Conservation (phyloP, 2,113 vertebrate genomes). For the Tragelaphus strepsiceros region DNA sequence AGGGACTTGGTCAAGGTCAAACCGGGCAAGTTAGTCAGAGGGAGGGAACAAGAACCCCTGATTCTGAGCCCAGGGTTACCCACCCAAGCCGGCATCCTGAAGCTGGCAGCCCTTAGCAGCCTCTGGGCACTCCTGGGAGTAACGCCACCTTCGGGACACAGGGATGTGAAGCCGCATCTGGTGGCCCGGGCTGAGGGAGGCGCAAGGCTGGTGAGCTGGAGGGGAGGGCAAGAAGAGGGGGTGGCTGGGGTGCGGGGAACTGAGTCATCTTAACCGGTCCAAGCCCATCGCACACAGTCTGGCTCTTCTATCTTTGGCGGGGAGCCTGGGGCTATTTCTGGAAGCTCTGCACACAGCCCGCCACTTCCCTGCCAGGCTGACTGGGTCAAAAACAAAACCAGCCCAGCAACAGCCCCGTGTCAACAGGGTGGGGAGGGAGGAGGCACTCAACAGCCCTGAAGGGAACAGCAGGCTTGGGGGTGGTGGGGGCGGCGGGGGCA, state of each 20-base stretch:
- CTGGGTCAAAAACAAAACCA: constrained; percentile 63
- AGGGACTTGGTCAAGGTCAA: neutral
- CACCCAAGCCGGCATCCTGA: neutral
- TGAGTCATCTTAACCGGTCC: constrained; percentile 13
- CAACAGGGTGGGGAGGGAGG: constrained; percentile 53
- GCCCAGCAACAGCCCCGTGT: constrained; percentile 40
- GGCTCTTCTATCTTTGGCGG: constrained; percentile 36
- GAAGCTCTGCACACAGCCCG: constrained; percentile 65
- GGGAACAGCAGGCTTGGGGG: neutral
- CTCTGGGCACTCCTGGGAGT: neutral
- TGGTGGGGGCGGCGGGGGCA: neutral
- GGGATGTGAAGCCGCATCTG: neutral
- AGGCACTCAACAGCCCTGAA: neutral
- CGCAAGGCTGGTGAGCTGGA: neutral
- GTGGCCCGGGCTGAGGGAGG: neutral
- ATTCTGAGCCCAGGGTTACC: neutral
- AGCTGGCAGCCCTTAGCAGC: neutral
- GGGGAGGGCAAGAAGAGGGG: neutral
- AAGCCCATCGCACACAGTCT: constrained; percentile 57
- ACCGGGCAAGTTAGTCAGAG: neutral
- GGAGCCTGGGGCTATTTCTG: constrained; percentile 64
- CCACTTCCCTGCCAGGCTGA: constrained; percentile 64
- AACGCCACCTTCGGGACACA: neutral
- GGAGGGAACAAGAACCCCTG: neutral
- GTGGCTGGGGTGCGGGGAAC: neutral